phyloP scores from a whole-genome alignment of 2,888 invertebrate species.

The Campoplex nolae region DNA sequence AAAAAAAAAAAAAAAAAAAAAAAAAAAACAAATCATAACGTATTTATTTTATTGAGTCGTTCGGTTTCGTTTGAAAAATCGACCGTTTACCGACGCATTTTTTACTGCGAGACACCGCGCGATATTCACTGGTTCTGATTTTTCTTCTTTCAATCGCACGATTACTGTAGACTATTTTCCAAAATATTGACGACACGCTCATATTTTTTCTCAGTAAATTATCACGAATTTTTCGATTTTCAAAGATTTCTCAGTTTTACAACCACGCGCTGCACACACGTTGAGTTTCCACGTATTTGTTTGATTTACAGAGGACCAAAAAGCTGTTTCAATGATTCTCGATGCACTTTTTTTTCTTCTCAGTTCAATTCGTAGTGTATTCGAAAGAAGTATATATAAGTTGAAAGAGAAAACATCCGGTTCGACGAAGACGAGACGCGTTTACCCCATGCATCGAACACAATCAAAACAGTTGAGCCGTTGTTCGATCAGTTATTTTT shows the following conservation, averaged over 20 bases:
- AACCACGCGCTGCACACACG: not conserved
- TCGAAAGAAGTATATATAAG: constrained; percentile 12
- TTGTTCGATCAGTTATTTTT: constrained; percentile 64
- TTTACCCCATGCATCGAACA: not conserved
- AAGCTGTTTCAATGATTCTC: not conserved
- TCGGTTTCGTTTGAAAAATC: not conserved
- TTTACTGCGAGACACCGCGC: not conserved
- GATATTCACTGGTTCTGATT: not conserved
- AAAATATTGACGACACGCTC: not conserved
- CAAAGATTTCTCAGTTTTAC: not conserved
- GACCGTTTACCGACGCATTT: not conserved
- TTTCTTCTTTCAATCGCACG: not conserved
- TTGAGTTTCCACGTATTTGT: constrained; percentile 1
- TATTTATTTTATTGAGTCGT: not conserved
- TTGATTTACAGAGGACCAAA: constrained; percentile 1
- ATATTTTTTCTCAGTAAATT: not conserved
- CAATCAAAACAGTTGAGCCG: constrained; percentile 53
- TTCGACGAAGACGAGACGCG: not conserved
- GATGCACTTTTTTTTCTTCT: not conserved
- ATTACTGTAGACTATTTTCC: not conserved
- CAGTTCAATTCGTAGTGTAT: not conserved
- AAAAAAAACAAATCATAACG: not conserved
- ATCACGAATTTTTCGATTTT: not conserved
- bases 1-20: not conserved
- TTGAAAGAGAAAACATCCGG: constrained; percentile 60